phyloP scores from a whole-genome alignment of 2,797 vertebrate genomes.

The Karalla daura region DNA sequence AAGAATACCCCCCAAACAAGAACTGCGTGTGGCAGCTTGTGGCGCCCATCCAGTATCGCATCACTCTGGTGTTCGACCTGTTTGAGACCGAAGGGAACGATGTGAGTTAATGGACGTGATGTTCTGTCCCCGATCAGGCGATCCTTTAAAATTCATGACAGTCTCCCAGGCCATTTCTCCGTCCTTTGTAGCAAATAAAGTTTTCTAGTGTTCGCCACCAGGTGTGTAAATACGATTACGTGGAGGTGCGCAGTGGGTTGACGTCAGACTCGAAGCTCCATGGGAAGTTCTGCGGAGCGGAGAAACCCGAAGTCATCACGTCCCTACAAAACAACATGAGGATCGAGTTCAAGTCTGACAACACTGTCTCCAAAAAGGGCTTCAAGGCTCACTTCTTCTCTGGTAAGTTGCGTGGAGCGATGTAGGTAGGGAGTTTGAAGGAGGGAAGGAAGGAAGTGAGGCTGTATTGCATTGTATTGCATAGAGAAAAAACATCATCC shows the following conservation, averaged over 20 bases:
- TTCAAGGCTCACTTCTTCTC: conserved; percentile 98
- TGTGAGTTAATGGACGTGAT: conserved; percentile 67
- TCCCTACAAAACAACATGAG: conserved; percentile 97
- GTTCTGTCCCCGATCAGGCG: not conserved
- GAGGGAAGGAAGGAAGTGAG: too few species aligned
- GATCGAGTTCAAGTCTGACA: conserved; percentile 98
- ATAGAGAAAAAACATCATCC: not conserved
- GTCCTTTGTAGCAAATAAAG: conserved; percentile 6
- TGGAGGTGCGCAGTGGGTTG: conserved; percentile 94
- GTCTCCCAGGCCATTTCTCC: not conserved
- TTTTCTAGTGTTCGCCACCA: conserved; percentile 59
- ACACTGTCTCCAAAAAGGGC: conserved; percentile 96
- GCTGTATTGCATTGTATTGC: too few species aligned
- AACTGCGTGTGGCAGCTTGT: conserved; percentile 99
- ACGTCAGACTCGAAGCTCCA: conserved; percentile 92
- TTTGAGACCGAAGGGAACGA: conserved; percentile 98
- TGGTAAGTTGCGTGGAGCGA: conserved; percentile 77
- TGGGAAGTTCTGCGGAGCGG: conserved; percentile 94
- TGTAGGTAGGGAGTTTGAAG: not conserved
- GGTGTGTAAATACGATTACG: conserved; percentile 98
- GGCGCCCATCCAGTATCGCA: conserved; percentile 95
- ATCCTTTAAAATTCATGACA: not conserved
- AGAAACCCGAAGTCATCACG: conserved; percentile 95
- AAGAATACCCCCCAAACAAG: conserved; percentile 97
- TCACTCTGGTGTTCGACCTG: conserved; percentile 94